Percentiles rank a stretch among this genome's conserved stretches.
phyloP scores from a whole-genome alignment of 64 coral and sea anemone genomes.

The Platygyra sinensis region DNA sequence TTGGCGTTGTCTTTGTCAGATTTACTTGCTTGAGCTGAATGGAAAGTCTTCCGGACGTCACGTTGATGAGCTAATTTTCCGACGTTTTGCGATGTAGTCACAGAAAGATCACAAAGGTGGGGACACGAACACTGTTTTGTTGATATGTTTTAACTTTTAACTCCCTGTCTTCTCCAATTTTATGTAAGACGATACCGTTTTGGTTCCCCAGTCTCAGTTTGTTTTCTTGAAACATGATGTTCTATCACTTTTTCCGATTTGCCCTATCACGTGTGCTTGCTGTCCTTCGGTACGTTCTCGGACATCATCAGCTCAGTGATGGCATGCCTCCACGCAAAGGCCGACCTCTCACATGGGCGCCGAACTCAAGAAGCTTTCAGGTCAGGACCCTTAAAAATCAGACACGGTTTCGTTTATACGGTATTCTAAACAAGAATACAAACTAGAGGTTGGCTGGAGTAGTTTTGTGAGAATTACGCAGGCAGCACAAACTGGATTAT shows the following conservation, averaged over 20 bases:
- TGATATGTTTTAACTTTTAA: not conserved
- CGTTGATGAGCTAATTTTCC: constrained; percentile 38
- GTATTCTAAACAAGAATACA: not conserved
- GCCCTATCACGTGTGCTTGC: not conserved
- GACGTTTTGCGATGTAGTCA: constrained; percentile 31
- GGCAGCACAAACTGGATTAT: not conserved
- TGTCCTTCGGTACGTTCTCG: constrained; percentile 42
- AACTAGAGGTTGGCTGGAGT: not conserved
- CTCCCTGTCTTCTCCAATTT: not conserved
- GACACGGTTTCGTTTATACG: not conserved
- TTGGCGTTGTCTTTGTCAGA: constrained; percentile 7
- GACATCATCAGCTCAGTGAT: constrained; percentile 72
- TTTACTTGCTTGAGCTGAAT: constrained; percentile 46
- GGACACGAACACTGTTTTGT: not conserved
- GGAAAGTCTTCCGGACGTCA: constrained; percentile 13
- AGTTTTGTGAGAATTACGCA: no score
- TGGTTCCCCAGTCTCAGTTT: no score
- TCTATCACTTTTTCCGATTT: not conserved
- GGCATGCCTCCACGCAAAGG: constrained; percentile 70
- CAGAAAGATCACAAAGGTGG: constrained; percentile 35
- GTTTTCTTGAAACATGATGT: not conserved
- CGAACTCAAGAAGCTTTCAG: constrained; percentile 76
- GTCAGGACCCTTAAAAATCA: not conserved
- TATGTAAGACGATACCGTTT: not conserved
- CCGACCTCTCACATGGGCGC: constrained; percentile 85